Evolutionary conservation across 1,140 invertebrate species (phyloP).

Genomic region (Drosophila ohnishii): DNA sequence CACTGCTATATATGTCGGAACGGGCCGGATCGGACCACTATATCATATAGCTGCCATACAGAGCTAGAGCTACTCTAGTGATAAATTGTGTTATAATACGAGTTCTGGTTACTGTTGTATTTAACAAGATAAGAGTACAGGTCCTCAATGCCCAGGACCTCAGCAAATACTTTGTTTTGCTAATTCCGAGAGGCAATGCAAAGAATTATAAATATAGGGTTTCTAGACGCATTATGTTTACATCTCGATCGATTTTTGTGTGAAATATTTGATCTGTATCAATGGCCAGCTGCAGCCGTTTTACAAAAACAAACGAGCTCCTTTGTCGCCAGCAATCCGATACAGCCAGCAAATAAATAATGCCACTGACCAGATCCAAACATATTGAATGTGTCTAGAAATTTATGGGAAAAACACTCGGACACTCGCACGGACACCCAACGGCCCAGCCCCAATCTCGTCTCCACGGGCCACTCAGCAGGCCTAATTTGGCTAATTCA

Average conservation of each 20-base stretch:
- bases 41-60: no score
- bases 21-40: no score
- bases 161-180: no score
- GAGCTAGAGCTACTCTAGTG: no score
- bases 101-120: no score
- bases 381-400: constrained; percentile 6
- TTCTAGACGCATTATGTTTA: neutral
- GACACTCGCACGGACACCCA: constrained; percentile 6
- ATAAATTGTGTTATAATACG: no score
- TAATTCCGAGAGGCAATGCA: no score
- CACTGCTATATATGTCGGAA: no score
- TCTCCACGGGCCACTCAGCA: constrained; percentile 10
- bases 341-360: constrained; percentile 2
- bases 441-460: constrained; percentile 10
- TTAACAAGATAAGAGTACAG: no score
- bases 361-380: constrained; percentile 1
- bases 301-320: constrained; percentile 19
- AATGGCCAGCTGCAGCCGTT: constrained; percentile 5
- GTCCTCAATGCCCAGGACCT: no score
- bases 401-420: constrained; percentile 22
- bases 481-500: constrained; percentile 28
- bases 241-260: neutral
- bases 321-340: constrained; percentile 25
- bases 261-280: constrained; percentile 9
- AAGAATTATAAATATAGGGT: neutral